A percentile compares a stretch with the other conserved stretches of the same genome.
Conservation (phyloP, 2,888 invertebrate species). For the Amblyjoppa fuscipennis region DNA sequence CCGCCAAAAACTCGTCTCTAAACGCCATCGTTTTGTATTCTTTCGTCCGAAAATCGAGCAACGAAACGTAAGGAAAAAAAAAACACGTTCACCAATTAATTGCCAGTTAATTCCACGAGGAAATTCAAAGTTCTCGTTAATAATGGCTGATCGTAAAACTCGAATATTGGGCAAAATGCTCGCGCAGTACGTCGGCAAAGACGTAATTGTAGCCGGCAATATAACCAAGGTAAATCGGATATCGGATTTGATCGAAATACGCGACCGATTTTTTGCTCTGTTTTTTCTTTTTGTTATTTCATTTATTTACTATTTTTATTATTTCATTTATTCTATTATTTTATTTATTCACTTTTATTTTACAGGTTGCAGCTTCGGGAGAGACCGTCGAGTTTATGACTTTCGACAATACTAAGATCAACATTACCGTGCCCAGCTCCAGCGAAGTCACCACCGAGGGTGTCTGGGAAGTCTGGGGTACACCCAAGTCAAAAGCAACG, state of each 20-base stretch:
- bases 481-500: constrained; percentile 78
- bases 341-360: constrained; percentile 13
- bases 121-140: not conserved
- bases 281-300: too few species aligned
- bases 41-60: not conserved
- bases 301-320: too few species aligned
- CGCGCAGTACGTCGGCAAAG: constrained; percentile 74
- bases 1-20: not conserved
- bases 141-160: constrained; percentile 47
- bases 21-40: not conserved
- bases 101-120: too few species aligned
- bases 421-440: constrained; percentile 77
- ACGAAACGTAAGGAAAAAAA: not conserved
- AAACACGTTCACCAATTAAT: not conserved
- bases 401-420: constrained; percentile 78
- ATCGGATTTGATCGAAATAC: not conserved
- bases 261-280: not conserved
- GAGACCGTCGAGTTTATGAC: constrained; percentile 78
- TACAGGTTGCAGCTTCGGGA: constrained; percentile 77
- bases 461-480: constrained; percentile 79
- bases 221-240: constrained; percentile 75
- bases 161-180: constrained; percentile 78
- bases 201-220: constrained; percentile 78
- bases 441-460: constrained; percentile 75
- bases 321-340: too few species aligned